Percentiles rank a stretch among this genome's conserved stretches.
These are phyloP conservation scores for Brassicogethes aeneus DNA, from an alignment of 2,888 invertebrate species.

Conservation along the genomic window DNA sequence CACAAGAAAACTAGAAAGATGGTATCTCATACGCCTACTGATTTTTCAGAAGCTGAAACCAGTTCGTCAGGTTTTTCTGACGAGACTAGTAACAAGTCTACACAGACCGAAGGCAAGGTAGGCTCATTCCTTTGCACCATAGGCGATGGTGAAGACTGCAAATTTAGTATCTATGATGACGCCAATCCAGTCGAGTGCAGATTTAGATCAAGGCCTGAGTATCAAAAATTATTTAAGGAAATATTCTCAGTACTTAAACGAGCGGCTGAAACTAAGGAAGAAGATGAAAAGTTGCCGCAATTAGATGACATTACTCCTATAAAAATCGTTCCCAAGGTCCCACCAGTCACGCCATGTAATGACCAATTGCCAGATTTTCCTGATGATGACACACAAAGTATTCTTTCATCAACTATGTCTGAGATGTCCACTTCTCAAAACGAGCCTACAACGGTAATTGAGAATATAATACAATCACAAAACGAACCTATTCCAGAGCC, in stretches of 20 bases:
- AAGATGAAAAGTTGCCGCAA: conserved; percentile 65
- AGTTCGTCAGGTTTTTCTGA: conserved; percentile 76
- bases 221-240: conserved; percentile 71
- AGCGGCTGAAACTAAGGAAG: conserved; percentile 74
- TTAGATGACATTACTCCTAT: conserved; percentile 48
- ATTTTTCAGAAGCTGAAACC: conserved; percentile 79
- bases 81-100: conserved; percentile 73
- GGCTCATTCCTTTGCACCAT: conserved; percentile 80
- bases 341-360: conserved; percentile 59
- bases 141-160: conserved; percentile 77
- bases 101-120: conserved; percentile 71
- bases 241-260: conserved; percentile 76
- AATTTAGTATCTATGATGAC: conserved; percentile 73
- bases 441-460: conserved; percentile 52
- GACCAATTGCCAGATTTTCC: conserved; percentile 49
- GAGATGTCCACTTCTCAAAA: conserved; percentile 61
- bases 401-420: conserved; percentile 67
- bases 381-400: conserved; percentile 66
- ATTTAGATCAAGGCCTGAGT: conserved; percentile 75
- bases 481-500: conserved; percentile 32
- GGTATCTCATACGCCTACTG: conserved; percentile 66
- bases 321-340: conserved; percentile 43
- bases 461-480: conserved; percentile 44
- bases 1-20: conserved; percentile 46
- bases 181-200: conserved; percentile 71